Evolutionary conservation across 2,888 invertebrate species (phyloP).

Genomic region (Spicauda simplicius): DNA sequence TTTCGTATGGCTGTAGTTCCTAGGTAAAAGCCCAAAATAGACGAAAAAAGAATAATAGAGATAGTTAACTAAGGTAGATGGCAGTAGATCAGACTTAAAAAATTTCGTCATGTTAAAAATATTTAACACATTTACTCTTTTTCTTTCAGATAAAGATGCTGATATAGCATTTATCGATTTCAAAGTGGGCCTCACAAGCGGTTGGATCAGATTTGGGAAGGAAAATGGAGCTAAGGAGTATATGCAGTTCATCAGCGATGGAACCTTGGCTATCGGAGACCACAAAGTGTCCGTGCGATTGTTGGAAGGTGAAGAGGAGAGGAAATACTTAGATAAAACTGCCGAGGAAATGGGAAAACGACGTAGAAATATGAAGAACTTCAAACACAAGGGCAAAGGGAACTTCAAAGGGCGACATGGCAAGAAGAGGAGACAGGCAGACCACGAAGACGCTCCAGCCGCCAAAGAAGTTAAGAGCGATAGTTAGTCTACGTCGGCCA

Average conservation of each 20-base stretch:
- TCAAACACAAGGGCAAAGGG: slow-evolving; percentile 58
- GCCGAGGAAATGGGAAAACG: slow-evolving; percentile 85
- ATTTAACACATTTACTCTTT: not conserved
- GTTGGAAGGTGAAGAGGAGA: slow-evolving; percentile 90
- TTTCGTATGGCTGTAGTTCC: no score
- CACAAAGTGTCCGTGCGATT: slow-evolving; percentile 81
- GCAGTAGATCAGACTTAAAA: no score
- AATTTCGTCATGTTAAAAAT: no score
- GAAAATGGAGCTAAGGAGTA: slow-evolving; percentile 89
- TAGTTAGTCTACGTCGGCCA: slow-evolving; percentile 43
- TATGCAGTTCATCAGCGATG: slow-evolving; percentile 86
- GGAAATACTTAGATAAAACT: slow-evolving; percentile 86
- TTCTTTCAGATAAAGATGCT: slow-evolving; percentile 57
- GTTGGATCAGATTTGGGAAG: slow-evolving; percentile 88
- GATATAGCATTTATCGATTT: slow-evolving; percentile 91
- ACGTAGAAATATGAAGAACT: slow-evolving; percentile 77
- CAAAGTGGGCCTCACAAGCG: slow-evolving; percentile 89
- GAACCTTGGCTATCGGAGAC: slow-evolving; percentile 83
- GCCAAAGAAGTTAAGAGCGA: slow-evolving; percentile 64
- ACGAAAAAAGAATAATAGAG: no score
- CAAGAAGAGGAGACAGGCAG: slow-evolving; percentile 63
- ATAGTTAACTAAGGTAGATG: no score
- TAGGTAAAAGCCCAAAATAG: no score
- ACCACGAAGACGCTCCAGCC: slow-evolving; percentile 58
- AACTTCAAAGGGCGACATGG: slow-evolving; percentile 63